Conservation (phyloP, 2,888 invertebrate genomes). For the Zelleria hepariella region DNA sequence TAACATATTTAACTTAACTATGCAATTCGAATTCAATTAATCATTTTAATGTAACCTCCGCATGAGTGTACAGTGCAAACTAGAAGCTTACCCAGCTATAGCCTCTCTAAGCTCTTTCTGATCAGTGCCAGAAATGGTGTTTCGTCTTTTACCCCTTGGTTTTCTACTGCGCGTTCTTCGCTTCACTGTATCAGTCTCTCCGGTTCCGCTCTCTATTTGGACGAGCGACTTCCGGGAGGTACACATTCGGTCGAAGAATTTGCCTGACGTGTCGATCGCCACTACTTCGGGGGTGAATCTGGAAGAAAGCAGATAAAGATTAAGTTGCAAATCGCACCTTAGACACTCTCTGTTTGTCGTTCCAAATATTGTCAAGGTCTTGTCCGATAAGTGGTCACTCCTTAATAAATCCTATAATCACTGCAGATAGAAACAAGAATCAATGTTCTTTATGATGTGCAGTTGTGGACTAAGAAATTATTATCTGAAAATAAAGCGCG, state of each 20-base stretch:
- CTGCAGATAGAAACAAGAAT: too few relatives aligned
- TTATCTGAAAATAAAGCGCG: too few relatives aligned
- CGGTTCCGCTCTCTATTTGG: constrained; percentile 62
- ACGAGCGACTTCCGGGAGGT: constrained; percentile 85
- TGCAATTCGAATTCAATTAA: background rate
- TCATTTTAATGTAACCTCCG: constrained; percentile 45
- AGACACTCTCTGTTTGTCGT: too few relatives aligned
- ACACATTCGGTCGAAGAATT: constrained; percentile 91
- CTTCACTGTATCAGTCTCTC: constrained; percentile 76
- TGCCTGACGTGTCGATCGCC: constrained; percentile 90
- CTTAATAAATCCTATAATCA: too few relatives aligned
- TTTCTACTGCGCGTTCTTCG: constrained; percentile 80
- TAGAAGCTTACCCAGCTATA: constrained; percentile 83
- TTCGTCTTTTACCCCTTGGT: constrained; percentile 86
- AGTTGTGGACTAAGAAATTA: too few relatives aligned
- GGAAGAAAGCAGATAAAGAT: constrained; percentile 18
- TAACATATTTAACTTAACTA: background rate
- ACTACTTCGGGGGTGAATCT: constrained; percentile 92
- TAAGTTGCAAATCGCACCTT: background rate
- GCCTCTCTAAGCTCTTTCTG: constrained; percentile 91
- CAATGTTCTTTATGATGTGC: too few relatives aligned
- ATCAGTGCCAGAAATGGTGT: constrained; percentile 92
- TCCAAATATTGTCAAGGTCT: too few relatives aligned
- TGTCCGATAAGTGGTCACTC: too few relatives aligned
- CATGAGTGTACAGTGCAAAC: constrained; percentile 56